These are phyloP conservation scores for Chelon auratus DNA, from an alignment of 2,797 vertebrate genomes.

Conservation along the genomic window DNA sequence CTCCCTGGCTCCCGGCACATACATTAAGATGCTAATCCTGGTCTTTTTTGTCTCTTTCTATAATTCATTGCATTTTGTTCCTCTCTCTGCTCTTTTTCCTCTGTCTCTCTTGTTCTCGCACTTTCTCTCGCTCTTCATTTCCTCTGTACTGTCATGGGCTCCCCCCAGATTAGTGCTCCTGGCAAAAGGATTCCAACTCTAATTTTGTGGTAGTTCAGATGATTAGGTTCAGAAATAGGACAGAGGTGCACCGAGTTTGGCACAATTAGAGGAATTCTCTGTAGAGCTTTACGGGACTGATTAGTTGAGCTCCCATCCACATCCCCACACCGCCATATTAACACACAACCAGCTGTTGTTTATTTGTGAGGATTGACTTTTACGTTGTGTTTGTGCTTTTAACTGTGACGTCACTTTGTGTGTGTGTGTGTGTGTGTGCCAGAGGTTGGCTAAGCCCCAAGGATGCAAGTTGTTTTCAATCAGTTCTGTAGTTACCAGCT, in stretches of 20 bases:
- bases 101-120: constrained; percentile 60
- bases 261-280: constrained; percentile 77
- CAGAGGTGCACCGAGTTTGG: constrained; percentile 75
- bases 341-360: constrained; percentile 80
- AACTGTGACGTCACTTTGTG: constrained; percentile 61
- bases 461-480: constrained; percentile 86
- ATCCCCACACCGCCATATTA: constrained; percentile 62
- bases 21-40: constrained; percentile 84
- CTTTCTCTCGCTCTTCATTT: constrained; percentile 63
- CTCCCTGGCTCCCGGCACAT: constrained; percentile 77
- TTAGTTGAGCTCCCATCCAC: constrained; percentile 71
- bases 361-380: constrained; percentile 72
- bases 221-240: constrained; percentile 81
- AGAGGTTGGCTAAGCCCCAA: constrained; percentile 76
- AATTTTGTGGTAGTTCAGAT: constrained; percentile 82
- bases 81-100: constrained; percentile 58
- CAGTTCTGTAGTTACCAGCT: constrained; percentile 86
- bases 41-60: constrained; percentile 81
- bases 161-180: constrained; percentile 75
- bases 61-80: constrained; percentile 82
- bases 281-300: constrained; percentile 73
- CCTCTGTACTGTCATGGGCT: constrained; percentile 68
- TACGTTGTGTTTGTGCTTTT: constrained; percentile 71
- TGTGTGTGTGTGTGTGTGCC: constrained; percentile 47
- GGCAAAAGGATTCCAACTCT: constrained; percentile 78